A percentile compares a stretch with the other conserved stretches of the same genome.
Conservation (phyloP, 2,797 vertebrate genomes). For the Enoplosus armatus region DNA sequence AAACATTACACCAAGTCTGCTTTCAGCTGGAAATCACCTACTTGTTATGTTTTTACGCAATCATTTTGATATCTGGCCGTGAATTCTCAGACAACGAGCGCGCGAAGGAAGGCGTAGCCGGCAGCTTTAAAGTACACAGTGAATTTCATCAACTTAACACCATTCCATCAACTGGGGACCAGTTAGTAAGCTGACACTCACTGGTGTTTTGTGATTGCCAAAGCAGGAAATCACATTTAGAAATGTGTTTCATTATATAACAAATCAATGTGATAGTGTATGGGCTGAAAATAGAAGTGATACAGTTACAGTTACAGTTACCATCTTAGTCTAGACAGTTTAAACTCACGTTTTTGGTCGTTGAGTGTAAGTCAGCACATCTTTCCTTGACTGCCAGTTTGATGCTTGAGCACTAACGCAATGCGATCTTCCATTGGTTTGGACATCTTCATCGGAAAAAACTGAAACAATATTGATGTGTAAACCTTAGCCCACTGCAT, state of each 20-base stretch:
- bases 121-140: conserved; percentile 20
- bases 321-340: no score
- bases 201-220: conserved; percentile 21
- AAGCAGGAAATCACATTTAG: conserved; percentile 45
- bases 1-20: background rate
- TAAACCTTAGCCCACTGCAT: background rate
- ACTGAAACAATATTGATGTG: no score
- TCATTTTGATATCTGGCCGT: background rate
- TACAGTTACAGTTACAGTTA: no score
- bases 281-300: conserved; percentile 18
- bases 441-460: no score
- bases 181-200: conserved; percentile 44
- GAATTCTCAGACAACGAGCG: background rate
- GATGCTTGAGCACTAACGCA: no score
- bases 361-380: background rate
- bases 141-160: conserved; percentile 49
- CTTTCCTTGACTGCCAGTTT: background rate
- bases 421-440: no score
- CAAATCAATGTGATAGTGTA: conserved; percentile 13
- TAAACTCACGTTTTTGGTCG: no score
- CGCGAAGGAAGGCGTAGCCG: conserved; percentile 10
- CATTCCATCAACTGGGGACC: conserved; percentile 22
- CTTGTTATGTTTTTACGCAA: conserved; percentile 20
- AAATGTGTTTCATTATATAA: conserved; percentile 48
- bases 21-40: background rate